Percentiles rank a stretch among this genome's conserved stretches.
Evolutionary conservation across 1,140 invertebrate genomes (phyloP).

Genomic region (Teleopsis dalmanni): DNA sequence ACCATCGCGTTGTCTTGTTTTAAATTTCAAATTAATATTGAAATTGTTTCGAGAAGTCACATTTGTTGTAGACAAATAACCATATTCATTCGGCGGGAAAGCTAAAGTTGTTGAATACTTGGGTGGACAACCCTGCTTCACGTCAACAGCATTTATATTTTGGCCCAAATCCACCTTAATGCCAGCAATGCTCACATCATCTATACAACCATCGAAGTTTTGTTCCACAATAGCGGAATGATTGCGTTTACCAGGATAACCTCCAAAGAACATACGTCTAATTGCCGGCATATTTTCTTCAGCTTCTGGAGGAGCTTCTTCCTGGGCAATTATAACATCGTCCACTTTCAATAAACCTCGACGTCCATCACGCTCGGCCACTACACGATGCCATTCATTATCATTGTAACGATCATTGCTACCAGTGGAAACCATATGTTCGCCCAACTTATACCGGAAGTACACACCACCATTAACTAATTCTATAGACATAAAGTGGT

Average conservation of each 20-base stretch:
- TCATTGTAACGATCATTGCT: conserved; percentile 66
- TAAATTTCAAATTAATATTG: conserved; percentile 84
- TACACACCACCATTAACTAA: conserved; percentile 67
- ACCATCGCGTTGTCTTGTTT: conserved; percentile 67
- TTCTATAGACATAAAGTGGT: conserved; percentile 77
- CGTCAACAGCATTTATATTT: conserved; percentile 69
- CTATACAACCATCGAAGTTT: conserved; percentile 91
- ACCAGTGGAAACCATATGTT: conserved; percentile 50
- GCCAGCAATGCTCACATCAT: conserved; percentile 68
- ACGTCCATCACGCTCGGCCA: conserved; percentile 58
- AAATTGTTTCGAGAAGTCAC: conserved; percentile 52
- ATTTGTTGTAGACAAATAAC: conserved; percentile 58
- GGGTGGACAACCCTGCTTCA: conserved; percentile 75
- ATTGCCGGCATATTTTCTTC: conserved; percentile 48
- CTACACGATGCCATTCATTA: conserved; percentile 72
- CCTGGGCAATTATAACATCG: conserved; percentile 44
- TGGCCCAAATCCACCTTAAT: conserved; percentile 70
- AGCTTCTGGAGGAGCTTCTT: conserved; percentile 38
- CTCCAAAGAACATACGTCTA: conserved; percentile 81
- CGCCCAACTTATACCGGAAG: conserved; percentile 64
- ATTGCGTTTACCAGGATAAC: conserved; percentile 63
- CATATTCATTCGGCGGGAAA: conserved; percentile 49
- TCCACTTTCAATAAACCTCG: conserved; percentile 66
- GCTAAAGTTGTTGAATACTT: conserved; percentile 46
- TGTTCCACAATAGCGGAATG: conserved; percentile 57